Base-by-base conservation (phyloP, 2,888 invertebrate species). In the Agriopis aurantiaria region DNA sequence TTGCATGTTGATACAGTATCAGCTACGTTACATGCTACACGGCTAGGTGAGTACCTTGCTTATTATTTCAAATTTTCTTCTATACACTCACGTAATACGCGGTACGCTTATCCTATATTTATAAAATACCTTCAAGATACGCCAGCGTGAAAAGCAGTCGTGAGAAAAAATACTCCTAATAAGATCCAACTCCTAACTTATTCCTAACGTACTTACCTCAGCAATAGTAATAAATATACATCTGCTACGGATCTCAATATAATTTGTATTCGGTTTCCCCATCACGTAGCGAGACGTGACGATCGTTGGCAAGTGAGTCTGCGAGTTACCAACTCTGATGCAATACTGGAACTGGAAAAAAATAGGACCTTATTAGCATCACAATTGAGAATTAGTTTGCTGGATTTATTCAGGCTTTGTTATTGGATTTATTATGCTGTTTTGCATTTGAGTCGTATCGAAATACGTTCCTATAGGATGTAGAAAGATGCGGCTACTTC, bases 221-320 rank as follows among this genome's bases (percentile, higher is more conserved):
- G 46, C 48, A 64, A 65, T 69, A 62, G 62, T 40, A 58, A 61
- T 68, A 68, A 62, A 68, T 71, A 71, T 62, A 67, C 55, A 69
- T 69, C 56, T 40, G 59, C 45, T 52, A 63, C 55, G 59, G 66
- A 71, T 71, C 66, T 71, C 66, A 58, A 71, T 66, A 71, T 71
- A 71, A 71, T 71, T 67, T 71, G 61, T 68, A 71, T 68, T 65
- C 64, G 53, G 65, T 62, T 77, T 72, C 58, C 71, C 33, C 41
- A 64, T 74, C 77, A 77, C 77, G 77, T 75, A 72, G 62, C 14
- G 55, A 64, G 66, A 77, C 75, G 75, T 77, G 77, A 74, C 67
- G 70, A 68, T 76, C 62, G 66, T 72, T 62, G 67, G 49, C 68
- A 68, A 71, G 69, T 69, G 56, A 62, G 64, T 61, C 63, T 58